Evolutionary conservation across 2,888 invertebrate genomes (phyloP).

Genomic region (Geophilus truncorum): DNA sequence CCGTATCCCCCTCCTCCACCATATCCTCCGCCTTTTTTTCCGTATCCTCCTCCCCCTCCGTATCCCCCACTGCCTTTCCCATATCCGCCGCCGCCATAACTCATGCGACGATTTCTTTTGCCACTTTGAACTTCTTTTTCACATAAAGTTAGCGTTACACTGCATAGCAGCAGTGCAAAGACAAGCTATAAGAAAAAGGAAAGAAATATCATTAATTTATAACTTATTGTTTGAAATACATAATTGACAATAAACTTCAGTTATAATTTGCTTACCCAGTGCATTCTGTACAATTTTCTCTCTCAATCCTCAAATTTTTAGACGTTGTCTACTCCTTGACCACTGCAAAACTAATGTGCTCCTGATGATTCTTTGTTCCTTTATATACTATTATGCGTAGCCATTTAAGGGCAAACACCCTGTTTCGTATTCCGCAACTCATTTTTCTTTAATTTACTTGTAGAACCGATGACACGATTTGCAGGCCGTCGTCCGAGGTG

Average conservation of each 20-base stretch:
- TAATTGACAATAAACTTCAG: too few species aligned
- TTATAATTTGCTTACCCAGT: not conserved
- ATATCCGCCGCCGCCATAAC: not conserved
- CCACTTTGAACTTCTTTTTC: not conserved
- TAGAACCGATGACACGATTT: conserved; percentile 20
- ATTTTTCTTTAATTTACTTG: not conserved
- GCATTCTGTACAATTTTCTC: not conserved
- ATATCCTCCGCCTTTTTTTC: not conserved
- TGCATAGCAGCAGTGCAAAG: not conserved
- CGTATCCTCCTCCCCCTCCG: not conserved
- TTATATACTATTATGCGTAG: not conserved
- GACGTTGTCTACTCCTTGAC: not conserved
- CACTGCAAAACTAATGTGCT: not conserved
- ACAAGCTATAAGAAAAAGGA: not conserved
- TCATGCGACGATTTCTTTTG: not conserved
- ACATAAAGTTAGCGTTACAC: not conserved
- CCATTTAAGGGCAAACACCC: not conserved
- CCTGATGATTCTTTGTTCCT: not conserved
- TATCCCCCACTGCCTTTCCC: not conserved
- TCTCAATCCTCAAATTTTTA: not conserved
- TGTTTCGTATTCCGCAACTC: not conserved
- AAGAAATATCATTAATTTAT: not conserved
- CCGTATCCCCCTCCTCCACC: conserved; percentile 29
- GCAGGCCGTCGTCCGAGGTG: not conserved
- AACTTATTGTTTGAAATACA: not conserved